A percentile compares a stretch with the other conserved stretches of the same genome.
Evolutionary conservation across 2,888 invertebrate species (phyloP).

Genomic region (Heliconius sara): DNA sequence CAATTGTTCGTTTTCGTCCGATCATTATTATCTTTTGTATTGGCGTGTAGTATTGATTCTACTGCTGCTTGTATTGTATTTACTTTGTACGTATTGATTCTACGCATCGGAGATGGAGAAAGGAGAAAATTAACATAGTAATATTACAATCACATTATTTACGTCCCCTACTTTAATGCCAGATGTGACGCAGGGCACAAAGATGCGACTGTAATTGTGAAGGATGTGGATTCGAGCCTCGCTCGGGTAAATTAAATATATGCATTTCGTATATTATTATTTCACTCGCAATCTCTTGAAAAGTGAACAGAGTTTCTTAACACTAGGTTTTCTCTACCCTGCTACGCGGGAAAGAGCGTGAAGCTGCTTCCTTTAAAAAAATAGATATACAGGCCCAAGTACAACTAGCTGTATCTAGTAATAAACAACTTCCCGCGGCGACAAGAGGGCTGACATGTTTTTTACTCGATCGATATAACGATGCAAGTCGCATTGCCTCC

Average conservation of each 20-base stretch:
- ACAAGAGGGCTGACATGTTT: conserved; percentile 28
- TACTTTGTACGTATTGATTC: not conserved
- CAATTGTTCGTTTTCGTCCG: conserved; percentile 41
- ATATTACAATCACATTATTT: too few species aligned
- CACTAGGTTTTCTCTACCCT: not conserved
- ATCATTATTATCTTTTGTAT: conserved; percentile 37
- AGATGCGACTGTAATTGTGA: too few species aligned
- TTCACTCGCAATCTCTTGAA: too few species aligned
- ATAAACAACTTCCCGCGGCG: conserved; percentile 19
- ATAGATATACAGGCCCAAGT: not conserved
- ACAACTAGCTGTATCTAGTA: conserved; percentile 8
- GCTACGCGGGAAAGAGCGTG: not conserved
- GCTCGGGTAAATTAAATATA: too few species aligned
- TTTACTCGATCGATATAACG: conserved; percentile 27
- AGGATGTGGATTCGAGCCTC: too few species aligned
- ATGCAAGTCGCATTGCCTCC: conserved; percentile 19
- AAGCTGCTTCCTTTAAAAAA: not conserved
- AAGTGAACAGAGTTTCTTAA: not conserved
- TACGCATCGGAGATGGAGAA: not conserved
- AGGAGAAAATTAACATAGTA: too few species aligned
- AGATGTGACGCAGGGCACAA: too few species aligned
- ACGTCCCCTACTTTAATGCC: too few species aligned
- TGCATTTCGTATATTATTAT: too few species aligned
- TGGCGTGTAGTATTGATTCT: conserved; percentile 7
- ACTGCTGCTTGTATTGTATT: not conserved